Evolutionary conservation across 2,888 invertebrate species (phyloP), one percentile per base, ranked within the genome.

Genomic region (Drosophila neoperkinsi): DNA sequence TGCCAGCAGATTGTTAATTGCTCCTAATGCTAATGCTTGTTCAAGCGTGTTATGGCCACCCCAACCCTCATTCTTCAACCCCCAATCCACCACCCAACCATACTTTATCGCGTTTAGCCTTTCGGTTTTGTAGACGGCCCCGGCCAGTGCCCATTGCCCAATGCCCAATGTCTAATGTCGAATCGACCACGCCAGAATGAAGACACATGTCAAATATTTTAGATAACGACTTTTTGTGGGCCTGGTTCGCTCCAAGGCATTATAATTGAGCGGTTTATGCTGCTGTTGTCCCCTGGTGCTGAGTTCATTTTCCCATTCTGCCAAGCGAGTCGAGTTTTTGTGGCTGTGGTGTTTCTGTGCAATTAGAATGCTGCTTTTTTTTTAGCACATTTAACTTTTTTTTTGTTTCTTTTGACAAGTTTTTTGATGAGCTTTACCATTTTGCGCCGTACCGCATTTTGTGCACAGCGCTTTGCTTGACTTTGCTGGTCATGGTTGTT

Each of bases 121-220:
- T 60, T 10, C 13, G 55, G 41, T n/a, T 46, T 57, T 58, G 51
- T 55, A 9, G 49, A 53, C 33, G 59, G 41, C 52, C 38, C 38
- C 25, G 43, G 41, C 59, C 38, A 59, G 0, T 28, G 49, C 9
- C 25, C 25, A 34, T 25, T 55, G 13, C n/a, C 46, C 25, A 34
- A 34, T 55, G n/a, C 16, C 16, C 34, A 30, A 36, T 52, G 46
- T 36, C 16, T 13, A 31, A 34, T 21, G 52, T 16, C 34, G 5
- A 41, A 31, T 49, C 59, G 72, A 31, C 49, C 62, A 77, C 65
- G 25, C 25, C 9, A 25, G 21, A 46, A 25, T 46, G 16, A 46
- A 50, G 85, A 76, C 81, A 77, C 80, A 84, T 88, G 85, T 80
- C 84, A 88, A 88, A 90, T 88, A 88, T 82, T 84, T 88, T 62